phyloP scores from a whole-genome alignment of 2,888 invertebrate species.

The Muschampia plurimacula region DNA sequence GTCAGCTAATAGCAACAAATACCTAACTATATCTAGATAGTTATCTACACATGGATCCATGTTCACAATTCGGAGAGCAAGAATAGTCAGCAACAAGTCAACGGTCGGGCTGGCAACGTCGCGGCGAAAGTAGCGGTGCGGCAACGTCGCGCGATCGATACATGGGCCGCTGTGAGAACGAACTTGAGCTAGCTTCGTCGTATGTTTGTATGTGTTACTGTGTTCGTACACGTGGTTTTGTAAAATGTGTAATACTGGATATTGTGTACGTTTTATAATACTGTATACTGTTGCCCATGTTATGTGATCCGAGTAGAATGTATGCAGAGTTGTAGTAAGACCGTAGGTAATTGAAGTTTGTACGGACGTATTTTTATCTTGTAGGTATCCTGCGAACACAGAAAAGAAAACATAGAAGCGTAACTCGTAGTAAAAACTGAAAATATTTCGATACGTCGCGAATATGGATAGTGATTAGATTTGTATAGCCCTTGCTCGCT shows the following conservation, averaged over 20 bases:
- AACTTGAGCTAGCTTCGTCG: slow-evolving; percentile 29
- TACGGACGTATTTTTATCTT: no score
- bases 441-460: no score
- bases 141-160: slow-evolving; percentile 70
- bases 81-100: slow-evolving; percentile 65
- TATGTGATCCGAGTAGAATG: not conserved
- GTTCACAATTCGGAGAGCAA: slow-evolving; percentile 6
- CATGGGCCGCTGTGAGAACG: slow-evolving; percentile 41
- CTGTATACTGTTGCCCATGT: not conserved
- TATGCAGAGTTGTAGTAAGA: not conserved
- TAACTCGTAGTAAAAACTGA: no score
- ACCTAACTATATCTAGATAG: not conserved
- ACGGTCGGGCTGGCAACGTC: slow-evolving; percentile 62
- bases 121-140: slow-evolving; percentile 68
- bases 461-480: no score
- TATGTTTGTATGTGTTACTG: slow-evolving; percentile 6
- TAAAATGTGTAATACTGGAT: slow-evolving; percentile 4
- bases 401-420: no score
- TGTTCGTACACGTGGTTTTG: slow-evolving; percentile 1
- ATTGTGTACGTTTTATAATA: not conserved
- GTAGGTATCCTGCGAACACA: no score
- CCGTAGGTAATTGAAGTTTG: no score
- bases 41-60: not conserved
- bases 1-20: not conserved
- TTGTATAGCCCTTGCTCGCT: no score